Conservation (phyloP, 2,797 vertebrate species). For the Acipenser ruthenus region DNA sequence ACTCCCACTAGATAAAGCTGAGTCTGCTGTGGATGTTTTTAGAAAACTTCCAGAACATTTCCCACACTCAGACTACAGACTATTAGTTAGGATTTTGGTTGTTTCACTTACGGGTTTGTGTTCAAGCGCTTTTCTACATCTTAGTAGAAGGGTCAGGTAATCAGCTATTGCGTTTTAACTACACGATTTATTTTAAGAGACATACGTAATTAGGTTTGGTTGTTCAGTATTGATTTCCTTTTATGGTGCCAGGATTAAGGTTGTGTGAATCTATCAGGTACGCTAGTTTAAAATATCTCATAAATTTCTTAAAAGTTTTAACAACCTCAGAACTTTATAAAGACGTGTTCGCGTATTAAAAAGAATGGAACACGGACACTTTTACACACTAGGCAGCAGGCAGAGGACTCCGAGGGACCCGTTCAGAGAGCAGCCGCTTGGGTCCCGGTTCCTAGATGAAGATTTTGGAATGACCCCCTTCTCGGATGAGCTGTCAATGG, state of each 20-base stretch:
- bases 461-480: constrained; percentile 87
- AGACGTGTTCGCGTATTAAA: constrained; percentile 1
- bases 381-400: constrained; percentile 65
- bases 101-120: too few species aligned
- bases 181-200: too few species aligned
- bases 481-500: constrained; percentile 77
- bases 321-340: background rate
- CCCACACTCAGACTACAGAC: too few species aligned
- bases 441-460: constrained; percentile 83
- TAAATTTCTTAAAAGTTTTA: background rate
- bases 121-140: too few species aligned
- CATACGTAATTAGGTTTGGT: too few species aligned
- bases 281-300: background rate
- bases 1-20: constrained; percentile 48
- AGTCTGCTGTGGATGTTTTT: background rate
- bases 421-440: constrained; percentile 75
- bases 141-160: too few species aligned
- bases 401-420: constrained; percentile 77
- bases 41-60: background rate
- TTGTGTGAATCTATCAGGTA: background rate
- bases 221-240: too few species aligned
- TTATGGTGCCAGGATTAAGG: too few species aligned
- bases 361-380: constrained; percentile 66
- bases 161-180: too few species aligned
- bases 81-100: too few species aligned